These are phyloP conservation scores for Periparus ater DNA, from an alignment of 2,797 vertebrate genomes.

Conservation along the genomic window DNA sequence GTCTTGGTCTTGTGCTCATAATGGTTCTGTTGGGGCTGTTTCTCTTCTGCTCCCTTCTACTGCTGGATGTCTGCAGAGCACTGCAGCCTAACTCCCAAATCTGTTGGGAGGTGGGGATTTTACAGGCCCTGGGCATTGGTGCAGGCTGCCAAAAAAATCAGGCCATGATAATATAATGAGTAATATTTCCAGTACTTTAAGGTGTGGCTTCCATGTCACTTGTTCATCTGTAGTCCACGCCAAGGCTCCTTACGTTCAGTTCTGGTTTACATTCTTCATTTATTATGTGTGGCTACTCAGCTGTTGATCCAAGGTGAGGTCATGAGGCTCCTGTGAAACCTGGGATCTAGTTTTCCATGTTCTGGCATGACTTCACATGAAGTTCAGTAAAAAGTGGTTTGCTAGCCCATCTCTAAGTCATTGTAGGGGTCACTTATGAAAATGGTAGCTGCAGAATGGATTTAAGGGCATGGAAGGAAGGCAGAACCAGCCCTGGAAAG, in stretches of 20 bases:
- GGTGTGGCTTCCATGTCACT: background rate
- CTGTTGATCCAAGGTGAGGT: background rate
- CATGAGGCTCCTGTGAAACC: background rate
- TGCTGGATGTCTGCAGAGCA: background rate
- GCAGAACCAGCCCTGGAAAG: background rate
- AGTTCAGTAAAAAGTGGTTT: background rate
- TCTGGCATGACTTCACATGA: background rate
- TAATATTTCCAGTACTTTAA: background rate
- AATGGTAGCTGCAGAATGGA: background rate
- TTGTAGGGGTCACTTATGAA: background rate
- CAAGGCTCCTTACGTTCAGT: background rate
- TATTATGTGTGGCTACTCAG: background rate
- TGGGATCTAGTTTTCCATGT: background rate
- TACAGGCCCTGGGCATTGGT: background rate
- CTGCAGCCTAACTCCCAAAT: background rate
- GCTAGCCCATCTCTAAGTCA: background rate
- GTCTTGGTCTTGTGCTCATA: background rate
- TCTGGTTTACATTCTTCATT: background rate
- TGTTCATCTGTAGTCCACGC: background rate
- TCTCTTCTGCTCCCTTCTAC: fast-evolving
- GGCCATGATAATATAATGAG: background rate
- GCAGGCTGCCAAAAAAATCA: background rate
- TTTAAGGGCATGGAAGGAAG: background rate
- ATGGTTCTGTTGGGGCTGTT: background rate
- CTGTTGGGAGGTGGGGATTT: background rate